Conservation (phyloP, 2,888 invertebrate genomes). For the Oasisia sp. region DNA sequence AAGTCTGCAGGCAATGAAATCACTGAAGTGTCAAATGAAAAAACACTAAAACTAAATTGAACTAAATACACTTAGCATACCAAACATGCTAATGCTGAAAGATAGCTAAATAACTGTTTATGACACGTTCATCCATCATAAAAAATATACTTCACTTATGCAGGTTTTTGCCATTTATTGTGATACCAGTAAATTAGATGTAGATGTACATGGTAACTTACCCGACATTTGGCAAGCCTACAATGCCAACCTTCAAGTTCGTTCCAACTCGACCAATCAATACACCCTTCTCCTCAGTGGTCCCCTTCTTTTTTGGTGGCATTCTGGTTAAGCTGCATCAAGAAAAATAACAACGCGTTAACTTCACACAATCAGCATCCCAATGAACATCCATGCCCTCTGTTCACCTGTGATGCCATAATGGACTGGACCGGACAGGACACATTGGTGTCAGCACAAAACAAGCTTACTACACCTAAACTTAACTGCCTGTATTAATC, state of each 20-base stretch:
- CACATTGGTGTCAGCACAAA: too few relatives aligned
- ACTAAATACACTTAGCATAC: background rate
- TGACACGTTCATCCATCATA: too few relatives aligned
- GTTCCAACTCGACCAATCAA: constrained; percentile 95
- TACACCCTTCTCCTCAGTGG: constrained; percentile 79
- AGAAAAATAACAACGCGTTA: background rate
- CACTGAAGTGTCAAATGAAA: background rate
- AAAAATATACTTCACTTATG: too few relatives aligned
- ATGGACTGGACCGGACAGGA: too few relatives aligned
- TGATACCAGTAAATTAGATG: too few relatives aligned
- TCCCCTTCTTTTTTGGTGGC: constrained; percentile 78
- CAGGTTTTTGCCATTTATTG: too few relatives aligned
- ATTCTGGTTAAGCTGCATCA: constrained; percentile 53
- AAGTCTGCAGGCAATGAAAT: too few relatives aligned
- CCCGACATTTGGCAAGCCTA: constrained; percentile 94
- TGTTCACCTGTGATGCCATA: too few relatives aligned
- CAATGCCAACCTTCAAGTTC: constrained; percentile 93
- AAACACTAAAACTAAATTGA: background rate
- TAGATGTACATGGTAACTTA: constrained; percentile 43
- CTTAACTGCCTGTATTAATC: too few relatives aligned
- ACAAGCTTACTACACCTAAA: too few relatives aligned
- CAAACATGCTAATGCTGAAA: background rate
- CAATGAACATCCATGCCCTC: background rate
- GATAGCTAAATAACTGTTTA: background rate
- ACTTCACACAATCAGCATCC: background rate